Evolutionary conservation across 2,888 invertebrate species (phyloP), one percentile per base, ranked within the genome.

Genomic region (Furcula furcula): DNA sequence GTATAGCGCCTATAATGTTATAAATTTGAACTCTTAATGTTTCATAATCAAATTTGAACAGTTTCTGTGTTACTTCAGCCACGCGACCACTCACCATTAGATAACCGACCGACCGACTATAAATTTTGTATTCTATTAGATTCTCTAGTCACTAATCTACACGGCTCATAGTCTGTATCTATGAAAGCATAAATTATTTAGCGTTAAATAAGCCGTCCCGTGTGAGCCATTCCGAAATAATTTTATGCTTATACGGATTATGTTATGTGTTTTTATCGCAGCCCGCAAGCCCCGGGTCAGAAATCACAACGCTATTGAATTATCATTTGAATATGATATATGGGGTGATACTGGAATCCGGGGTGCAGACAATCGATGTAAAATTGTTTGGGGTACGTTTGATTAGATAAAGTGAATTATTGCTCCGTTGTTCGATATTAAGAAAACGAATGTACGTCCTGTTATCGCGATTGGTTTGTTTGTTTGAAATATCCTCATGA

Each of bases 311-410:
- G 67, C 76, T 83, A 86, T 87, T 83, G 85, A 86, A 88, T 86
- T 86, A 86, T 84, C 82, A 83, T 85, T 81, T 79, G 77, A 83
- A 84, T 85, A 61, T 83, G 80, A 87, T 86, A 76, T 81, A 82
- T 76, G 66, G 68, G 64, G 73, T 64, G 69, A 66, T 74, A 64
- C 65, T 65, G 55, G 64, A 72, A 72, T 65, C 65, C 66, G 70
- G 79, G 79, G 80, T 69, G 75, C 62, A 61, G 62, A 78, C 71
- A 74, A 82, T 73, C 60, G 61, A 72, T 69, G 66, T 81, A 72
- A 76, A 80, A 81, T 79, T 71, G 72, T 71, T 73, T 70, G 66
- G 81, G 81, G 76, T 60, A 55, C 59, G 57, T 62, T 65, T 75
- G 79, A 81, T 84, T 78, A 69, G 75, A 76, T 72, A 67, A 65